Conservation (phyloP, 2,888 invertebrate genomes). For the Drosophila recens region DNA sequence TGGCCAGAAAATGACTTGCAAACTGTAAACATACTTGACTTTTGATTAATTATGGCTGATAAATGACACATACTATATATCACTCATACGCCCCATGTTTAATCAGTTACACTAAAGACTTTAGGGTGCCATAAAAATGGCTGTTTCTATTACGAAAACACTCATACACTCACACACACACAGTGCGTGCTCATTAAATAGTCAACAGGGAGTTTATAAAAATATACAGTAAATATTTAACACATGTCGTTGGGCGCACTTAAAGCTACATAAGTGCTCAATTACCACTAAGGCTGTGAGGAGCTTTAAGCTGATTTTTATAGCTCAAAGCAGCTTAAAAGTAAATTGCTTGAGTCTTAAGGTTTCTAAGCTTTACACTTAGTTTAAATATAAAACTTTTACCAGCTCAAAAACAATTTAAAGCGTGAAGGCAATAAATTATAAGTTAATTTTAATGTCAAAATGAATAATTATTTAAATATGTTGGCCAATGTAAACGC, state of each 20-base stretch:
- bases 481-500: too few species aligned
- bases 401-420: not conserved
- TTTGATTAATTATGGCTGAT: constrained; percentile 59
- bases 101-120: constrained; percentile 36
- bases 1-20: constrained; percentile 53
- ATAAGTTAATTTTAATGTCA: not conserved
- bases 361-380: not conserved
- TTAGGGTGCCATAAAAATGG: constrained; percentile 18
- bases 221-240: constrained; percentile 22
- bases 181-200: constrained; percentile 11
- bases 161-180: constrained; percentile 21
- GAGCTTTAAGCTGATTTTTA: not conserved
- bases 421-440: not conserved
- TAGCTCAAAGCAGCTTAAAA: not conserved
- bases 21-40: constrained; percentile 40
- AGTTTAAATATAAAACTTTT: not conserved
- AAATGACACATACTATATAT: constrained; percentile 36
- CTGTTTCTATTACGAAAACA: constrained; percentile 7
- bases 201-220: constrained; percentile 18
- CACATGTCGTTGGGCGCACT: constrained; percentile 7
- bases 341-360: not conserved
- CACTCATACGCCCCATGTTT: constrained; percentile 55
- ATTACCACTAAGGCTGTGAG: not conserved
- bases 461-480: not conserved
- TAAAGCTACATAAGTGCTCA: not conserved